Conservation (phyloP, 2,888 invertebrate species). For the Lasioglossum villosulum region DNA sequence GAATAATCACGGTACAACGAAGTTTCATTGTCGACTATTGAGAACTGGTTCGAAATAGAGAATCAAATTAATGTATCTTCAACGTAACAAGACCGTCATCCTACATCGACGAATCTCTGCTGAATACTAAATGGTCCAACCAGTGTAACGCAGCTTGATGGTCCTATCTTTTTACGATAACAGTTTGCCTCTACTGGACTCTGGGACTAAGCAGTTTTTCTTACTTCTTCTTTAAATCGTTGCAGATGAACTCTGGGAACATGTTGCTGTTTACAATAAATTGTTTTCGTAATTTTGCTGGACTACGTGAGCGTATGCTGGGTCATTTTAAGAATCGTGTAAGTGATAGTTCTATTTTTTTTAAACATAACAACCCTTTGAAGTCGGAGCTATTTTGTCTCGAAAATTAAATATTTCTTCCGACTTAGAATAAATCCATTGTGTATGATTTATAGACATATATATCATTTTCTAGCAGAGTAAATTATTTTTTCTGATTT, state of each 20-base stretch:
- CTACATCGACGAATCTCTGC: slow-evolving; percentile 19
- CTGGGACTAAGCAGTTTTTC: background rate
- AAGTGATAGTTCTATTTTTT: background rate
- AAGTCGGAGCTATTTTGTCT: no score
- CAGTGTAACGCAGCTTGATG: background rate
- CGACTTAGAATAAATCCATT: no score
- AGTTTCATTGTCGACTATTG: background rate
- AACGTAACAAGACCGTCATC: background rate
- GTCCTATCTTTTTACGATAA: slow-evolving; percentile 40
- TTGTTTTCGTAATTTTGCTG: background rate
- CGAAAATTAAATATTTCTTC: no score
- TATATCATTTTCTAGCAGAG: no score
- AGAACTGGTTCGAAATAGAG: background rate
- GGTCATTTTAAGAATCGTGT: background rate
- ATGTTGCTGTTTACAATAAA: background rate
- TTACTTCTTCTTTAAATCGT: background rate
- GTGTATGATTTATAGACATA: no score
- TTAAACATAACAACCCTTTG: background rate
- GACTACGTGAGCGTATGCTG: background rate
- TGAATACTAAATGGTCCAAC: slow-evolving; percentile 22
- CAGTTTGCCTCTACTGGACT: background rate
- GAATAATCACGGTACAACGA: slow-evolving; percentile 42
- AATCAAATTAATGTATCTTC: background rate
- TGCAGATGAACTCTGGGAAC: background rate
- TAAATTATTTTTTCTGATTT: no score